Conservation (phyloP, 2,888 invertebrate genomes). For the Drymonia ruficornis region DNA sequence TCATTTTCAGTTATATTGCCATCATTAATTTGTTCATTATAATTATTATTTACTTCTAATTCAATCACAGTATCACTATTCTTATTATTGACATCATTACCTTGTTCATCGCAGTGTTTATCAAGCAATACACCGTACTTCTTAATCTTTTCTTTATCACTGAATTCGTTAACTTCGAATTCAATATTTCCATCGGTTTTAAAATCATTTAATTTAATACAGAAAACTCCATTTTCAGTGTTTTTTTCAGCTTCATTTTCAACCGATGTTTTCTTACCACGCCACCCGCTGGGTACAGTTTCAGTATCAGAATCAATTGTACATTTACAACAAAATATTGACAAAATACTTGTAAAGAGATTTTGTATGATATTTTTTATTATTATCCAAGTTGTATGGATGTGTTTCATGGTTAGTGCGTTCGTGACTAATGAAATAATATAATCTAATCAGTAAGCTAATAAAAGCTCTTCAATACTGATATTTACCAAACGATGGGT, state of each 20-base stretch:
- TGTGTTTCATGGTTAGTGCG: constrained; percentile 11
- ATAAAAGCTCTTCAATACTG: constrained; percentile 19
- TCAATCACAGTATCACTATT: constrained; percentile 6
- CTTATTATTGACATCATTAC: background rate
- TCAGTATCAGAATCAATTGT: constrained; percentile 34
- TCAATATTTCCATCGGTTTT: background rate
- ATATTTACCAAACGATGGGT: constrained; percentile 6
- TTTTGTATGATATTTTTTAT: constrained; percentile 13
- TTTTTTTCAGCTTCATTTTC: constrained; percentile 29
- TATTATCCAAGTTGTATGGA: constrained; percentile 3
- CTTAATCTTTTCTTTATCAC: no score
- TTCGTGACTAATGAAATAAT: background rate
- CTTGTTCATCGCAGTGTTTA: background rate
- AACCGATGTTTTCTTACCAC: constrained; percentile 25
- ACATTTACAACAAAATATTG: constrained; percentile 14
- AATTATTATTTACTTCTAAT: background rate
- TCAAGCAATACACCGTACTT: no score
- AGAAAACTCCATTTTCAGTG: constrained; percentile 14
- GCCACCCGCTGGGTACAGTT: constrained; percentile 46
- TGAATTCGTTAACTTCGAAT: background rate
- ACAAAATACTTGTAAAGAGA: constrained; percentile 10
- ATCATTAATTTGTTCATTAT: background rate
- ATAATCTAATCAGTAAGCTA: constrained; percentile 3
- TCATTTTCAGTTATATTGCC: constrained; percentile 5
- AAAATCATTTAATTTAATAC: constrained; percentile 16